Conservation (phyloP, 2,888 invertebrate species). For the Byasa hedistus region DNA sequence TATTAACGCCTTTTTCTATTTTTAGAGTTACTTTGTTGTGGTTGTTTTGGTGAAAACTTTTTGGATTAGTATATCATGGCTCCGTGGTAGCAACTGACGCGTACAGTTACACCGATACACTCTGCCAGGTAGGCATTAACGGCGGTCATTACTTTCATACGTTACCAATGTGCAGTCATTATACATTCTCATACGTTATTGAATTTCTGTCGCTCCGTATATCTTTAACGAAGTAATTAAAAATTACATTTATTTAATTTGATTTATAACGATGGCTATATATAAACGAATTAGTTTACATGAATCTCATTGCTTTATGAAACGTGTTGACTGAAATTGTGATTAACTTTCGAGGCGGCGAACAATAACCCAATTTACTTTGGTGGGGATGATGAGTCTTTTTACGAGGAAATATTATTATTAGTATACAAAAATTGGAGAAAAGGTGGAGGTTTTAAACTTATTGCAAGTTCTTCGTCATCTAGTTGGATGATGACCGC, state of each 20-base stretch:
- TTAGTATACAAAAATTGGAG: no score
- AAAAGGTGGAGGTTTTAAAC: no score
- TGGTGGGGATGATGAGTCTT: no score
- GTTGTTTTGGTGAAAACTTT: no score
- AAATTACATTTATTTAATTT: constrained; percentile 13
- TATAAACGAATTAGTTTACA: constrained; percentile 10
- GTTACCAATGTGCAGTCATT: constrained; percentile 18
- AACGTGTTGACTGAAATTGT: neutral
- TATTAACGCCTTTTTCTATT: no score
- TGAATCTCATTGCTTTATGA: neutral
- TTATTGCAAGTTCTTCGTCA: no score
- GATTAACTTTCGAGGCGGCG: neutral
- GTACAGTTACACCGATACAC: constrained; percentile 24
- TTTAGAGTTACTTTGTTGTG: no score
- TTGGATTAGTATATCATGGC: neutral
- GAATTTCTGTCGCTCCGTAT: constrained; percentile 21
- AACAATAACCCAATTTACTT: neutral
- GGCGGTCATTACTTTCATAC: constrained; percentile 22
- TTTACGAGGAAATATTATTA: no score
- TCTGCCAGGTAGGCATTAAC: constrained; percentile 21
- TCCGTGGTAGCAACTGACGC: constrained; percentile 12
- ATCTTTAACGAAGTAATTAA: constrained; percentile 24
- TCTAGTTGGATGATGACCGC: no score
- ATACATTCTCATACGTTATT: constrained; percentile 22
- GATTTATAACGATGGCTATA: constrained; percentile 17